These are phyloP conservation scores for Ommatoiulus sabulosus DNA, from an alignment of 2,888 invertebrate species.

Conservation along the genomic window DNA sequence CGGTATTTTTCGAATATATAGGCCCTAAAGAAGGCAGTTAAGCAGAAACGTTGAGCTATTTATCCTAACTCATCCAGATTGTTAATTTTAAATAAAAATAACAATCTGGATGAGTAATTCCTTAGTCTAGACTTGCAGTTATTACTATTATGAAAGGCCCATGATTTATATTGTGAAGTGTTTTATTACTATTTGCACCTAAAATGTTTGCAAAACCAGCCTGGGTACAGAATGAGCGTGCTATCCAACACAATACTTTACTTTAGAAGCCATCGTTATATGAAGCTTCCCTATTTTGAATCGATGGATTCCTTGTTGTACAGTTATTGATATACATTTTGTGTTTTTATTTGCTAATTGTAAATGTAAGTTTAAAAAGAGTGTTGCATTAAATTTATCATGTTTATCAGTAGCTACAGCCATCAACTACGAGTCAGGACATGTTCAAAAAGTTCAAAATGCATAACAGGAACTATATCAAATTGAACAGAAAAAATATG, in stretches of 20 bases:
- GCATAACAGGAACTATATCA: too few relatives aligned
- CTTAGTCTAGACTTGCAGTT: background rate
- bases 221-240: background rate
- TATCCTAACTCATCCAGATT: too few relatives aligned
- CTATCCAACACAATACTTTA: background rate
- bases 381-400: background rate
- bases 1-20: too few relatives aligned
- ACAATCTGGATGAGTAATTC: background rate
- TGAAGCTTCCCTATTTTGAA: background rate
- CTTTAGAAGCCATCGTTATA: background rate
- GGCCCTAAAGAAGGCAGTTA: too few relatives aligned
- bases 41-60: too few relatives aligned
- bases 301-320: constrained; percentile 16
- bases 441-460: too few relatives aligned
- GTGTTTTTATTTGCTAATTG: background rate
- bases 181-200: background rate
- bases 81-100: background rate
- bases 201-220: background rate
- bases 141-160: background rate
- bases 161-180: constrained; percentile 28
- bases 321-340: background rate
- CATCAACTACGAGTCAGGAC: background rate
- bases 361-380: background rate
- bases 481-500: too few relatives aligned
- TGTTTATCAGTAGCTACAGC: background rate